Conservation (phyloP, 2,888 invertebrate species). For the Diplazon laetatorius region DNA sequence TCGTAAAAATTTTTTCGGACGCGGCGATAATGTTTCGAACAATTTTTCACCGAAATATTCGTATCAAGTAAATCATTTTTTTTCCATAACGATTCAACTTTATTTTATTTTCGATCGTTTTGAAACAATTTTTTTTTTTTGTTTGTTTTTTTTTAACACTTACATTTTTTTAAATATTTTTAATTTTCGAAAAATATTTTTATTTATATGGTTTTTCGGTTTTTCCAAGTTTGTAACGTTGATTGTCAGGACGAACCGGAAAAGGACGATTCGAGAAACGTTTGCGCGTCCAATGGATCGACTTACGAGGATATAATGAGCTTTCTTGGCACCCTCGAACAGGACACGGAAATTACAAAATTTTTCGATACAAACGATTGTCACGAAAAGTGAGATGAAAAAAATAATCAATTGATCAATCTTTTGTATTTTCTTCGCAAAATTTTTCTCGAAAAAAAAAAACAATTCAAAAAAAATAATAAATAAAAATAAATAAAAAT, state of each 20-base stretch:
- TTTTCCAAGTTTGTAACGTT: constrained; percentile 5
- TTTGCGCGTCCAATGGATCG: constrained; percentile 63
- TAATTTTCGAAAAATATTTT: too few relatives aligned
- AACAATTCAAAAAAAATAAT: too few relatives aligned
- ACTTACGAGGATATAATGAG: constrained; percentile 78
- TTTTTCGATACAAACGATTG: constrained; percentile 9
- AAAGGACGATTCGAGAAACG: constrained; percentile 69
- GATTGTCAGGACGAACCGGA: constrained; percentile 72
- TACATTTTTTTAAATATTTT: too few relatives aligned
- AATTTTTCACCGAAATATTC: constrained; percentile 49
- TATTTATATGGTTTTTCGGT: background rate
- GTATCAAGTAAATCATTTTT: constrained; percentile 67
- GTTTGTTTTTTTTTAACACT: too few relatives aligned
- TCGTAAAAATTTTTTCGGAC: background rate
- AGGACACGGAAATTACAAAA: constrained; percentile 65
- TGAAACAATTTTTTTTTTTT: background rate
- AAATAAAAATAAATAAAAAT: too few relatives aligned
- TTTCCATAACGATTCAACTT: too few relatives aligned
- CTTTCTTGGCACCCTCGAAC: constrained; percentile 74
- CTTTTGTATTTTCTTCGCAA: too few relatives aligned
- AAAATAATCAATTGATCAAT: too few relatives aligned
- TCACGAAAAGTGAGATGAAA: constrained; percentile 38
- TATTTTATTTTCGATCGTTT: too few relatives aligned
- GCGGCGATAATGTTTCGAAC: background rate
- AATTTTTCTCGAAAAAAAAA: too few relatives aligned